phyloP scores from a whole-genome alignment of 2,113 vertebrate genomes.

The Gnathonemus longibarbis region DNA sequence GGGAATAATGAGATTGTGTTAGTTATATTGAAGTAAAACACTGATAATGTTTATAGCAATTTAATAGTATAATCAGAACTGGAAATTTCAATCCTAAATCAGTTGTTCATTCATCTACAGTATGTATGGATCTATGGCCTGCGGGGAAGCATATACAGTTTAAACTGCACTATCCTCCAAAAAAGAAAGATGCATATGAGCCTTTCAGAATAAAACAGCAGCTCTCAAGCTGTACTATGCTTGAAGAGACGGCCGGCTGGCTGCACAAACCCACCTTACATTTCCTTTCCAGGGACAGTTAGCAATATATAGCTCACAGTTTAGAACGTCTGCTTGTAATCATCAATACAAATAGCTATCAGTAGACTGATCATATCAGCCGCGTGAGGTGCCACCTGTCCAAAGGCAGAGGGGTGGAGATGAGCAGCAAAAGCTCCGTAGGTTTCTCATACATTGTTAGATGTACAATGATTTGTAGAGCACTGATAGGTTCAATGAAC shows the following conservation, averaged over 20 bases:
- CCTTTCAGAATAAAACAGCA: not conserved
- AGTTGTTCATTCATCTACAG: not conserved
- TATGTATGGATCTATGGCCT: not conserved
- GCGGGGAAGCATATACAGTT: not conserved
- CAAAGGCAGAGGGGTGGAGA: not conserved
- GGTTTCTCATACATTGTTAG: not conserved
- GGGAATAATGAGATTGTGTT: not conserved
- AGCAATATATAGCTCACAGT: not conserved
- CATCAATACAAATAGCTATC: not conserved
- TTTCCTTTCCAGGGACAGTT: not conserved
- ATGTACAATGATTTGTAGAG: not conserved
- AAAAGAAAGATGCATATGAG: not conserved
- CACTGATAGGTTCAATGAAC: not conserved
- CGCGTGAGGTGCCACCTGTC: not conserved
- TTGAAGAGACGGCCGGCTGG: not conserved
- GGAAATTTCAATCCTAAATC: slow-evolving; percentile 1
- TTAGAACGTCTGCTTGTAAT: not conserved
- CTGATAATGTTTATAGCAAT: not conserved
- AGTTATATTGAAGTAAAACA: not conserved
- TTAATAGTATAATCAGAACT: not conserved
- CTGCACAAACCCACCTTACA: not conserved
- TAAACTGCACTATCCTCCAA: not conserved
- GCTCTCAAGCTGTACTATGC: not conserved
- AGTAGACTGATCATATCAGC: too few species aligned
- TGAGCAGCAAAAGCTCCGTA: not conserved